These are phyloP conservation scores for Tokudaia tokunoshimensis DNA, from an alignment of 2,797 vertebrate genomes.

Conservation along the genomic window DNA sequence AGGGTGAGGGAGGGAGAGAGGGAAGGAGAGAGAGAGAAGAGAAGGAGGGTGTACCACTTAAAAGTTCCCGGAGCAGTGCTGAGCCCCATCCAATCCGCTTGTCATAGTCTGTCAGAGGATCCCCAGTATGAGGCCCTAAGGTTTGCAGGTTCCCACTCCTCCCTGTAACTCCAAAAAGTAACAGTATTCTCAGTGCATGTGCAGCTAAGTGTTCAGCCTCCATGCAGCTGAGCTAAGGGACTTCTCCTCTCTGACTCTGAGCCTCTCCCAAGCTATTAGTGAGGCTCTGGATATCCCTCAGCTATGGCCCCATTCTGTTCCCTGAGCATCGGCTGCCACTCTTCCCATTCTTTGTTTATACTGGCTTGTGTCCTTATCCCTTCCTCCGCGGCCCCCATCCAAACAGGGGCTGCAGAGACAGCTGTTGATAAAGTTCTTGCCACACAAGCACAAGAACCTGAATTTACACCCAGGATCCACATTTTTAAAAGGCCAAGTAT, in stretches of 20 bases:
- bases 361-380: not conserved
- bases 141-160: no score
- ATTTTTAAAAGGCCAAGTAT: not conserved
- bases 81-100: not conserved
- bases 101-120: not conserved
- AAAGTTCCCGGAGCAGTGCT: not conserved
- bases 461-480: not conserved
- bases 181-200: no score
- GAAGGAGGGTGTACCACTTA: not conserved
- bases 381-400: fast-evolving
- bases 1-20: no score
- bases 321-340: not conserved
- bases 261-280: not conserved
- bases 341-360: not conserved
- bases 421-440: not conserved
- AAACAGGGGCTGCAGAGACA: not conserved
- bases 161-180: not conserved
- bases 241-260: not conserved
- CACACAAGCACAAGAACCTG: not conserved
- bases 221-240: not conserved
- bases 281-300: not conserved
- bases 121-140: no score
- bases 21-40: not conserved
- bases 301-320: not conserved
- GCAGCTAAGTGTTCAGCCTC: no score